Evolutionary conservation across 2,888 invertebrate species (phyloP).

Genomic region (Taphrorychus bicolor): DNA sequence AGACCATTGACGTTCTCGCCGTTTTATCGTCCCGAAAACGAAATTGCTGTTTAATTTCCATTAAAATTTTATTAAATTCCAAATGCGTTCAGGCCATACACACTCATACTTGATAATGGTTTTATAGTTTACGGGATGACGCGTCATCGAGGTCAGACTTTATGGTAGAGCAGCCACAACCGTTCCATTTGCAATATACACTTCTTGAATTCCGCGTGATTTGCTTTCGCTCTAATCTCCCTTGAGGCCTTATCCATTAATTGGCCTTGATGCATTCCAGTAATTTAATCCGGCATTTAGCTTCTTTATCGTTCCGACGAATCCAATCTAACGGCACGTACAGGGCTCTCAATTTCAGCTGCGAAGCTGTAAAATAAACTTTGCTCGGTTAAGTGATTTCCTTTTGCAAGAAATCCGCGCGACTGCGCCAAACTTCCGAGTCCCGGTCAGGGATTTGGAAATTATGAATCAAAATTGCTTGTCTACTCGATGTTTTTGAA

Average conservation of each 20-base stretch:
- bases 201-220: no score
- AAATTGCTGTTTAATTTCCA: constrained; percentile 26
- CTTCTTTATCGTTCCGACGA: constrained; percentile 35
- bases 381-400: constrained; percentile 39
- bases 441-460: not conserved
- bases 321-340: constrained; percentile 38
- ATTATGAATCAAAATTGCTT: not conserved
- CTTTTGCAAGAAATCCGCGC: constrained; percentile 15
- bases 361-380: constrained; percentile 40
- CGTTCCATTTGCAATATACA: no score
- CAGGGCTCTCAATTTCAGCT: constrained; percentile 38
- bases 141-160: not conserved
- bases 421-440: not conserved
- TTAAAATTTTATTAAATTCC: constrained; percentile 27
- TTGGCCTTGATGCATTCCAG: constrained; percentile 31
- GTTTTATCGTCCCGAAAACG: constrained; percentile 12
- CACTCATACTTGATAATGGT: constrained; percentile 21
- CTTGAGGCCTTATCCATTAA: constrained; percentile 20
- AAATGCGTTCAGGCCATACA: constrained; percentile 10
- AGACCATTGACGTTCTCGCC: constrained; percentile 9
- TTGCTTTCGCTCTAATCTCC: not conserved
- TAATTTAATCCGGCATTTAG: constrained; percentile 36
- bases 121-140: constrained; percentile 4
- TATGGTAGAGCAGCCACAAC: no score
- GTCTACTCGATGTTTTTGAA: constrained; percentile 1